Percentiles rank a stretch among this genome's conserved stretches.
These are phyloP conservation scores for Danaus plexippus DNA, from an alignment of 1,140 invertebrate genomes.

Conservation along the genomic window DNA sequence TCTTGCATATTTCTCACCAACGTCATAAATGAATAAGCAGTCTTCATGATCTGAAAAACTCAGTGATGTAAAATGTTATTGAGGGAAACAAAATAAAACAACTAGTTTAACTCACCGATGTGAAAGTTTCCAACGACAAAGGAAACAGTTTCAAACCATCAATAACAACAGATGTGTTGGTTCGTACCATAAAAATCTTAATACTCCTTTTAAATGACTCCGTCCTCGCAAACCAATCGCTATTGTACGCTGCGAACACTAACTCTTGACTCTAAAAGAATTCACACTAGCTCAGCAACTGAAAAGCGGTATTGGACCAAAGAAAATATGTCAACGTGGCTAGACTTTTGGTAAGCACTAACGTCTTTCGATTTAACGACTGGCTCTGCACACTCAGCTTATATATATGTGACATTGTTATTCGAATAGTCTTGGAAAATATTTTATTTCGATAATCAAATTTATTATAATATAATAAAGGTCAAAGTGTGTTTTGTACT, in stretches of 20 bases:
- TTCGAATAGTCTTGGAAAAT: neutral
- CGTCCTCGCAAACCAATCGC: slow-evolving; percentile 46
- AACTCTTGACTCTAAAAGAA: slow-evolving; percentile 48
- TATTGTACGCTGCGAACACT: slow-evolving; percentile 40
- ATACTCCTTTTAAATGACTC: slow-evolving; percentile 42
- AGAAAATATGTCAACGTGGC: slow-evolving; percentile 16
- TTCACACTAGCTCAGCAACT: slow-evolving; percentile 11
- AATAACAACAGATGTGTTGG: slow-evolving; percentile 38
- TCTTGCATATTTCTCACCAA: slow-evolving; percentile 40
- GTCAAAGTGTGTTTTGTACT: too few species aligned
- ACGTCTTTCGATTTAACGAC: slow-evolving; percentile 14
- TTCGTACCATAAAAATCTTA: slow-evolving; percentile 43
- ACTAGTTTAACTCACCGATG: slow-evolving; percentile 32
- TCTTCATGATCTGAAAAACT: slow-evolving; percentile 41
- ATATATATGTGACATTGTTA: slow-evolving; percentile 5
- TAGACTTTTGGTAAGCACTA: slow-evolving; percentile 13
- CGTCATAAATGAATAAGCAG: slow-evolving; percentile 43
- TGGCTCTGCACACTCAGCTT: slow-evolving; percentile 12
- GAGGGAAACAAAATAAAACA: neutral
- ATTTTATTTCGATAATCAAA: neutral
- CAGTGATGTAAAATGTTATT: neutral
- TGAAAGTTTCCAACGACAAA: slow-evolving; percentile 47
- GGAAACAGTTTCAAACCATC: slow-evolving; percentile 47
- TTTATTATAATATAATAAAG: too few species aligned
- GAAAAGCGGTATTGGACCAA: slow-evolving; percentile 3